phyloP scores from a whole-genome alignment of 2,113 vertebrate species.

The Thunnus thynnus region DNA sequence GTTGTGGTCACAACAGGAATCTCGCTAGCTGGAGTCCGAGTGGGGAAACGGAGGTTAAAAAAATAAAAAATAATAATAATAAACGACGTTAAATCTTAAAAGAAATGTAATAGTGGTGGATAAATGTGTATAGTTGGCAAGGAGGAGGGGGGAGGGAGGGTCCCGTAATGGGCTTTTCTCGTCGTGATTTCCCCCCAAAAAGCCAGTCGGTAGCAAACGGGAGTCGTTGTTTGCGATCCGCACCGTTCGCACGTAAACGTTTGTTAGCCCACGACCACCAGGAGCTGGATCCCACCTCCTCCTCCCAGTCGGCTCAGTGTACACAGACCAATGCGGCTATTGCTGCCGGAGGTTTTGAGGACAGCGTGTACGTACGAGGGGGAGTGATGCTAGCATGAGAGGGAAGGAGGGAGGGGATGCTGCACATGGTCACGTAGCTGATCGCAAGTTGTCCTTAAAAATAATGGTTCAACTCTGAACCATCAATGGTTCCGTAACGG shows the following conservation, averaged over 20 bases:
- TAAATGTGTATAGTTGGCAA: not conserved
- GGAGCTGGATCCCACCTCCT: conserved; percentile 55
- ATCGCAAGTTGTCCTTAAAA: conserved; percentile 4
- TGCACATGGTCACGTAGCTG: conserved; percentile 68
- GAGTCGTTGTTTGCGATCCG: conserved; percentile 28
- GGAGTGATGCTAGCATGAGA: conserved; percentile 61
- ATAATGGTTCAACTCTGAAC: conserved; percentile 1
- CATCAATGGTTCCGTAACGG: not conserved
- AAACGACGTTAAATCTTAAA: not conserved
- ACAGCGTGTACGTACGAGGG: conserved; percentile 40
- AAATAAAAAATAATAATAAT: too few species aligned
- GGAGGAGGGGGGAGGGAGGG: not conserved
- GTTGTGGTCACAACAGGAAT: not conserved
- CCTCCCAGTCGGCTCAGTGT: conserved; percentile 39
- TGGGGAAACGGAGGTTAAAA: not conserved
- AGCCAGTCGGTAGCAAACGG: not conserved
- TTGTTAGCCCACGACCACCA: conserved; percentile 48
- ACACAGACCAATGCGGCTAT: conserved; percentile 26
- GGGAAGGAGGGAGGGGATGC: conserved; percentile 30
- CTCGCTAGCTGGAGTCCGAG: not conserved
- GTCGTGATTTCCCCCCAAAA: not conserved
- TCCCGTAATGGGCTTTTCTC: not conserved
- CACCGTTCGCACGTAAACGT: conserved; percentile 63
- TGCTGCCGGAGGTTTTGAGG: conserved; percentile 42
- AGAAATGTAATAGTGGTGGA: not conserved